phyloP scores from a whole-genome alignment of 2,113 vertebrate species.

The Thunnus maccoyii region DNA sequence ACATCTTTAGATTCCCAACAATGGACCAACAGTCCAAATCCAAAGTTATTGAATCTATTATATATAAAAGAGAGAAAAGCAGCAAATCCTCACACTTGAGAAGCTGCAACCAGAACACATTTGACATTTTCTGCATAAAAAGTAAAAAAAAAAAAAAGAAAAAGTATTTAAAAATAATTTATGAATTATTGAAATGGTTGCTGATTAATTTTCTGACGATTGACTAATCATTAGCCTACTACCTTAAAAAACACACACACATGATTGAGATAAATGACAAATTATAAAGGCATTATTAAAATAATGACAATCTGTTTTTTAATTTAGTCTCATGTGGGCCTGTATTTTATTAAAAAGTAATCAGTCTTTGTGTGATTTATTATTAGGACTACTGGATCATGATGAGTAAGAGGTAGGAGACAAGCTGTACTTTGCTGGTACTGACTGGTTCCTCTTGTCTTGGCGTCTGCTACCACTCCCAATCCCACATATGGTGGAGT shows the following conservation, averaged over 20 bases:
- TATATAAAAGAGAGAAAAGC: no score
- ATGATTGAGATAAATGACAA: not conserved
- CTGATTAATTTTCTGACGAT: slow-evolving; percentile 1
- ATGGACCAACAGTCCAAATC: not conserved
- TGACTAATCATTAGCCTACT: not conserved
- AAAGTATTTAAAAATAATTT: not conserved
- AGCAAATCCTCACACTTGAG: not conserved
- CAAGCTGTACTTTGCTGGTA: slow-evolving; percentile 73
- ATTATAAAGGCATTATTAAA: slow-evolving; percentile 9
- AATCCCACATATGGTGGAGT: slow-evolving; percentile 75
- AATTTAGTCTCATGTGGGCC: not conserved
- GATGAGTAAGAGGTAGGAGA: slow-evolving; percentile 75
- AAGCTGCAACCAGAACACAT: no score
- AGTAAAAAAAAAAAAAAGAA: no score
- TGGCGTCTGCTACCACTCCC: slow-evolving; percentile 75
- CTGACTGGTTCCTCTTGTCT: slow-evolving; percentile 70
- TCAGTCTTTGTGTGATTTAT: slow-evolving; percentile 51
- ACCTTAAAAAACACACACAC: slow-evolving; percentile 1
- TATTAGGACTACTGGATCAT: slow-evolving; percentile 53
- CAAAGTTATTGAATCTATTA: no score
- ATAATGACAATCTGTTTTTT: not conserved
- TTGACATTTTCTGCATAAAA: not conserved
- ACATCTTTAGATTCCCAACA: not conserved
- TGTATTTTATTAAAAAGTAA: slow-evolving; percentile 35
- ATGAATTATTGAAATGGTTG: not conserved